Evolutionary conservation across 2,888 invertebrate genomes (phyloP).

Genomic region (Tryphoninae sp.): DNA sequence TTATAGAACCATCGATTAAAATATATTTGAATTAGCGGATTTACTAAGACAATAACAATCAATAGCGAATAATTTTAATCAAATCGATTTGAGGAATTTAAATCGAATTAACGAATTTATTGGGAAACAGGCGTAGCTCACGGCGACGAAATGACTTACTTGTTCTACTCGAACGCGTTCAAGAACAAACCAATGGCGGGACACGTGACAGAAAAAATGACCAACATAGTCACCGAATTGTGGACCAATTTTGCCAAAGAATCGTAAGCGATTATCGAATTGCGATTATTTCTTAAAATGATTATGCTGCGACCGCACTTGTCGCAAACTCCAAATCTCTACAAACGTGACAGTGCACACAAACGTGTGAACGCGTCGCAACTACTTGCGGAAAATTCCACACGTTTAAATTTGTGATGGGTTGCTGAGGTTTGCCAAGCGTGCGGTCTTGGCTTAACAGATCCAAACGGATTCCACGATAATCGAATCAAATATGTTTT

Average conservation of each 20-base stretch:
- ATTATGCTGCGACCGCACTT: background rate
- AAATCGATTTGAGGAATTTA: background rate
- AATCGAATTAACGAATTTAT: background rate
- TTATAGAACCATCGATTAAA: too few relatives aligned
- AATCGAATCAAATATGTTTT: conserved; percentile 2
- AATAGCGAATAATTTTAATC: too few relatives aligned
- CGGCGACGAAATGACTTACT: conserved; percentile 82
- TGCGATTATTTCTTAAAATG: background rate
- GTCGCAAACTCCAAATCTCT: too few relatives aligned
- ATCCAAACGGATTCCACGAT: background rate
- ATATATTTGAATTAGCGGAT: too few relatives aligned
- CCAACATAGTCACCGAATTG: conserved; percentile 80
- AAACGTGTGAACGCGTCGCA: too few relatives aligned
- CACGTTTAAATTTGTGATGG: too few relatives aligned
- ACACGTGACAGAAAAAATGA: conserved; percentile 76
- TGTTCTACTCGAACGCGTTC: conserved; percentile 80
- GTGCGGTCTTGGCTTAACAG: too few relatives aligned
- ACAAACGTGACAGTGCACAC: too few relatives aligned
- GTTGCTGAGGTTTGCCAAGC: too few relatives aligned
- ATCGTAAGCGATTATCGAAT: conserved; percentile 75
- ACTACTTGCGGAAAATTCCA: too few relatives aligned
- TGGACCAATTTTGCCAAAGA: conserved; percentile 82
- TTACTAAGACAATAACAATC: too few relatives aligned
- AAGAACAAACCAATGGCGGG: conserved; percentile 77
- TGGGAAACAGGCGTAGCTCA: conserved; percentile 80